These are phyloP conservation scores for Xestia c-nigrum DNA, from an alignment of 2,888 invertebrate species.

Conservation along the genomic window DNA sequence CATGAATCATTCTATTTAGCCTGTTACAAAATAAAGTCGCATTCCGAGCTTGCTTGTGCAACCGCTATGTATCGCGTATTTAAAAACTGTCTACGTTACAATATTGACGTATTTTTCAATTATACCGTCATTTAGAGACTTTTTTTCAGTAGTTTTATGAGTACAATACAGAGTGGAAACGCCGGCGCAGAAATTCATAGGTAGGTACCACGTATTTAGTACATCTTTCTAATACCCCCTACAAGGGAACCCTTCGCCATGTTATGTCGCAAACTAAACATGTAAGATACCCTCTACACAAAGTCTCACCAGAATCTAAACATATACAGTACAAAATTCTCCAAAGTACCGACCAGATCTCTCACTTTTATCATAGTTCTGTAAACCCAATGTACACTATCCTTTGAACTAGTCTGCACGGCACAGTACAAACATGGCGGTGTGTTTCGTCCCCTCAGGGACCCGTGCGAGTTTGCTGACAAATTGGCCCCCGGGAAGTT, in stretches of 20 bases:
- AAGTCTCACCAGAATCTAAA: background rate
- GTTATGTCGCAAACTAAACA: background rate
- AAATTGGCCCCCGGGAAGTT: slow-evolving; percentile 37
- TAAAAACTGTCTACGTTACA: background rate
- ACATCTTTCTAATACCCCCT: no score
- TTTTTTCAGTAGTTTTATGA: background rate
- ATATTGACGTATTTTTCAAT: background rate
- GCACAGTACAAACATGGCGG: slow-evolving; percentile 10
- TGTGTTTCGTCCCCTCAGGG: slow-evolving; percentile 22
- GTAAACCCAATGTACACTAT: slow-evolving; percentile 10
- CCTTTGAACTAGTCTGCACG: slow-evolving; percentile 16
- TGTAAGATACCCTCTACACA: background rate
- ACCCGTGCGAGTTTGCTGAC: slow-evolving; percentile 9
- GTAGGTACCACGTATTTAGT: no score
- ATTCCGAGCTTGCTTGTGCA: background rate
- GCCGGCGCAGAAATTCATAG: no score
- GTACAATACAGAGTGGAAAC: no score
- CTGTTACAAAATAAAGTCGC: background rate
- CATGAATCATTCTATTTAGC: no score
- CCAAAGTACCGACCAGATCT: background rate
- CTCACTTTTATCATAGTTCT: slow-evolving; percentile 8
- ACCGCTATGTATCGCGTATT: background rate
- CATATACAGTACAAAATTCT: background rate
- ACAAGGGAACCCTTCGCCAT: no score
- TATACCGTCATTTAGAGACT: background rate